phyloP scores from a whole-genome alignment of 2,113 vertebrate species.

The Fulmarus glacialis region DNA sequence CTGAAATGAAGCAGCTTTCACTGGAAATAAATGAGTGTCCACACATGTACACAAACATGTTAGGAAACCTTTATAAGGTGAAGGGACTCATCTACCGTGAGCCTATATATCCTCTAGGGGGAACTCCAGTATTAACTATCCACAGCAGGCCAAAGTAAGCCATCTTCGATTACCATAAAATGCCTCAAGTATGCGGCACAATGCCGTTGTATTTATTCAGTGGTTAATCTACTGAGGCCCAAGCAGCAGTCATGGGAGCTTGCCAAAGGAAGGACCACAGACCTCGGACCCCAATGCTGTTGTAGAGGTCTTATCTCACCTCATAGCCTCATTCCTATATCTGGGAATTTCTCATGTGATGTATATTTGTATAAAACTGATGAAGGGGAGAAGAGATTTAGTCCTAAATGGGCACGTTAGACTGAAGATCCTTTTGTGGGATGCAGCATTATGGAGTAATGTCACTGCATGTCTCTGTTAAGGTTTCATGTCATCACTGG shows the following conservation, averaged over 20 bases:
- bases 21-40: background rate
- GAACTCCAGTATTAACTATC: conserved; percentile 3
- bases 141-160: background rate
- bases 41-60: accelerated
- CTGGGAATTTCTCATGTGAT: background rate
- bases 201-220: background rate
- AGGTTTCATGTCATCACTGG: background rate
- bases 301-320: background rate
- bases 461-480: background rate
- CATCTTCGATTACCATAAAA: background rate
- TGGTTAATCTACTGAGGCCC: background rate
- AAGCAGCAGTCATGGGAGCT: background rate
- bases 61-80: background rate
- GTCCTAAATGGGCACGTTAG: background rate
- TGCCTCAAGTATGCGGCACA: background rate
- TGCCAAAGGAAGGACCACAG: background rate
- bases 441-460: background rate
- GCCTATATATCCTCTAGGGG: conserved; percentile 29
- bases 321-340: background rate
- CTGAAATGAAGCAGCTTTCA: background rate
- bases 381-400: background rate
- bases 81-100: background rate
- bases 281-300: background rate
- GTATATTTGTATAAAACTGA: background rate
- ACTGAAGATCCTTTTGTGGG: background rate